Percentiles rank a stretch among this genome's conserved stretches.
Evolutionary conservation across 35 echinoderm and acorn worm genomes (phyloP).

Genomic region (Heliocidaris erythrogramma): DNA sequence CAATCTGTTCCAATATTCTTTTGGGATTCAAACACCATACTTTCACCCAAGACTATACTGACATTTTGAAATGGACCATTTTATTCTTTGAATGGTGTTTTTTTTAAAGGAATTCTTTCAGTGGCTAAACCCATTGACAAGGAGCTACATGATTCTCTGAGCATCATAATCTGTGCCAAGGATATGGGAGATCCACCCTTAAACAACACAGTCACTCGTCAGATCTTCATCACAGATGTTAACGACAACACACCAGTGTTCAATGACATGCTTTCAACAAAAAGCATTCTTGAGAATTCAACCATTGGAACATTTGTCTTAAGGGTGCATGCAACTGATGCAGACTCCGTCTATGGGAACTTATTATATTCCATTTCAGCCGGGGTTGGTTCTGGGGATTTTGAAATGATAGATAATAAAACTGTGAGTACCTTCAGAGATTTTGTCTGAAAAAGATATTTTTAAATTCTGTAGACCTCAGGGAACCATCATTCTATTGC

Average conservation of each 20-base stretch:
- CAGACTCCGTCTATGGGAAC: constrained; percentile 47
- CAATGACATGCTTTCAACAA: neutral
- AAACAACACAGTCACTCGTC: neutral
- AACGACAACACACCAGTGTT: constrained; percentile 71
- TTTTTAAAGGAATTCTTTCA: constrained; percentile 49
- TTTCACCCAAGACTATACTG: neutral
- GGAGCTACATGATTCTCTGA: constrained; percentile 27
- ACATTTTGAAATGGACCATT: neutral
- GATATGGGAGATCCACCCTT: constrained; percentile 45
- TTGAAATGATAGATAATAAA: constrained; percentile 16
- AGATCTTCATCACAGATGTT: constrained; percentile 54
- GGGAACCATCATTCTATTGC: no score
- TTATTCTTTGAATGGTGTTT: constrained; percentile 5
- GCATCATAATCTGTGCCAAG: constrained; percentile 25
- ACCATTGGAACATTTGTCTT: neutral
- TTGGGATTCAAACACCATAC: no score
- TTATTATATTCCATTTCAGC: constrained; percentile 56
- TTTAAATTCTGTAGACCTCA: no score
- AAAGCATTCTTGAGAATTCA: constrained; percentile 33
- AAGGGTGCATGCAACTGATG: constrained; percentile 53
- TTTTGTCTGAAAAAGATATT: no score
- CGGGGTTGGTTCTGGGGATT: constrained; percentile 54
- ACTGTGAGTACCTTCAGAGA: constrained; percentile 53
- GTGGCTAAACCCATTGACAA: constrained; percentile 52
- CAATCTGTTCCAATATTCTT: no score